Evolutionary conservation across 2,888 invertebrate genomes (phyloP).

Genomic region (Erebia aethiops): DNA sequence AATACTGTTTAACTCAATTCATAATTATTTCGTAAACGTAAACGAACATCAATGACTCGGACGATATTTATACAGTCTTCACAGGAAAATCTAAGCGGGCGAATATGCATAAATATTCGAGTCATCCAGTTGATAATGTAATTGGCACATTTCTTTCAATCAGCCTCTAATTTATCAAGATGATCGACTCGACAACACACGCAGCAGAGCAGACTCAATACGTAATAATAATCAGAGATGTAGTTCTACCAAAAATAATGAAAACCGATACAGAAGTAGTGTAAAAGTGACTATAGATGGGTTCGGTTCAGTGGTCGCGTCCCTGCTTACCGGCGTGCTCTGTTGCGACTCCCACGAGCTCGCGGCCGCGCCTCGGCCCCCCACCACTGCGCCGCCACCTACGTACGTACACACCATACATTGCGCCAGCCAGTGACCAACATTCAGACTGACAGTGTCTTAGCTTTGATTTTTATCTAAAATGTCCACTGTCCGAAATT

Average conservation of each 20-base stretch:
- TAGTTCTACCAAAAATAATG: constrained; percentile 76
- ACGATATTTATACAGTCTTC: constrained; percentile 20
- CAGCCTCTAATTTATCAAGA: constrained; percentile 73
- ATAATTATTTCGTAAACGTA: neutral
- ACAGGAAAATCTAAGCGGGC: constrained; percentile 18
- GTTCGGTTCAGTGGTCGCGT: constrained; percentile 64
- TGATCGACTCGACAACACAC: constrained; percentile 78
- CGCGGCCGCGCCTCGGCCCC: constrained; percentile 67
- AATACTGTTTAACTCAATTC: neutral
- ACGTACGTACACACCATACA: constrained; percentile 77
- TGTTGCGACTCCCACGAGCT: constrained; percentile 74
- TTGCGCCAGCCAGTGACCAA: constrained; percentile 45
- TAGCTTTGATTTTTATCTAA: neutral
- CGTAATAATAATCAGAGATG: constrained; percentile 72
- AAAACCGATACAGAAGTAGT: constrained; percentile 72
- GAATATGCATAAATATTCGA: constrained; percentile 27
- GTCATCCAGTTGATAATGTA: constrained; percentile 27
- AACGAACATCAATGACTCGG: neutral
- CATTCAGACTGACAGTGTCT: constrained; percentile 37
- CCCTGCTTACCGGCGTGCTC: constrained; percentile 78
- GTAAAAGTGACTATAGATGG: constrained; percentile 64
- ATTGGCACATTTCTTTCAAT: constrained; percentile 74
- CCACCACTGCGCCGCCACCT: constrained; percentile 78
- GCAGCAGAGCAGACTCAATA: constrained; percentile 80
- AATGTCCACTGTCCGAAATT: constrained; percentile 16